Conservation (phyloP, 2,113 vertebrate genomes). For the Baryphthengus martii region DNA sequence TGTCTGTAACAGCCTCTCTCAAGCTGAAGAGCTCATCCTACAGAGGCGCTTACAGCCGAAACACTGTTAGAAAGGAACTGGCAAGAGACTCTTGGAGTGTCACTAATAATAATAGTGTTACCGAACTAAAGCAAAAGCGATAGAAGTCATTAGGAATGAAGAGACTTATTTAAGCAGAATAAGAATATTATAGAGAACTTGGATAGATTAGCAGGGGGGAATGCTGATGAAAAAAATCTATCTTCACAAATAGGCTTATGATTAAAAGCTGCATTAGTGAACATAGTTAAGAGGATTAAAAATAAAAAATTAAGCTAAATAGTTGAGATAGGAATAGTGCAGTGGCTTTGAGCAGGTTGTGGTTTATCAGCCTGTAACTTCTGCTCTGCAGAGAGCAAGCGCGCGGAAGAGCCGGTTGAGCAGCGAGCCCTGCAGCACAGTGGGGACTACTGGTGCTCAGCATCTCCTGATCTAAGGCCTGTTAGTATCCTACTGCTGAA, state of each 20-base stretch:
- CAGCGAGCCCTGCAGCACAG: neutral
- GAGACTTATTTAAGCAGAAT: neutral
- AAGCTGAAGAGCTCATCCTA: neutral
- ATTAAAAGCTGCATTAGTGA: slow-evolving; percentile 39
- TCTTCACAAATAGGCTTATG: slow-evolving; percentile 5
- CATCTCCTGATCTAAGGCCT: neutral
- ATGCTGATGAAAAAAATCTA: neutral
- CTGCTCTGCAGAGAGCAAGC: neutral
- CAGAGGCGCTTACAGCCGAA: neutral
- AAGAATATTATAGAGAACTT: slow-evolving; percentile 17
- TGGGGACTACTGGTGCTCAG: neutral
- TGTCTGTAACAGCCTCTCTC: neutral
- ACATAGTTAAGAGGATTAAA: slow-evolving; percentile 39
- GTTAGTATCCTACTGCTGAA: neutral
- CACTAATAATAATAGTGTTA: slow-evolving; percentile 1
- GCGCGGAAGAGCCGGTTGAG: rapidly evolving
- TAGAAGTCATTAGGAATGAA: slow-evolving; percentile 13
- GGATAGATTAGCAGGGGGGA: neutral
- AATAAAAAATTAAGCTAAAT: slow-evolving; percentile 16
- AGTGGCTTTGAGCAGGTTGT: neutral
- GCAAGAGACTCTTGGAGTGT: neutral
- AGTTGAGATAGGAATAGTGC: neutral
- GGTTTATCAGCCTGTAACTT: neutral
- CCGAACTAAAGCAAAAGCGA: neutral
- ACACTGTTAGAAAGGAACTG: neutral